Conservation (phyloP, 2,113 vertebrate genomes). For the Poicephalus meyeri region DNA sequence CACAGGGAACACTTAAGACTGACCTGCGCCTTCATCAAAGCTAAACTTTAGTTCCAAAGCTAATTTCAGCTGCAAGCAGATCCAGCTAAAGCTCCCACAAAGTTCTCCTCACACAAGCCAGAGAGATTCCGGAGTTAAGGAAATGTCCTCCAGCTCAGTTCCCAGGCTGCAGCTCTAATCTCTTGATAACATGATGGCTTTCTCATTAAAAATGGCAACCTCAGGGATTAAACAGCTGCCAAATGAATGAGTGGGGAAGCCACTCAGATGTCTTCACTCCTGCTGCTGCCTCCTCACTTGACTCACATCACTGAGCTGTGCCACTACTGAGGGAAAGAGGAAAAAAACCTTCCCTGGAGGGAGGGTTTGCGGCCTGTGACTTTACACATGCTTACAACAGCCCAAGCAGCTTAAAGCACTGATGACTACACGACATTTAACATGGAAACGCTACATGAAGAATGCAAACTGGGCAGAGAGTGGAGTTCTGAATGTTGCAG, state of each 20-base stretch:
- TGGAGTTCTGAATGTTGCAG: neutral
- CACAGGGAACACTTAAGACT: neutral
- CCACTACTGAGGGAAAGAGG: neutral
- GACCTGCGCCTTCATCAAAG: neutral
- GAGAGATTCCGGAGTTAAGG: neutral
- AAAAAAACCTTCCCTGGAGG: constrained; percentile 45
- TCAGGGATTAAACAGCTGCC: constrained; percentile 54
- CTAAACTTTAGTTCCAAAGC: neutral
- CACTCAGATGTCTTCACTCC: neutral
- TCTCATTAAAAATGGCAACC: constrained; percentile 56
- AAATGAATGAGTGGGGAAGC: constrained; percentile 5
- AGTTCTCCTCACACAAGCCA: neutral
- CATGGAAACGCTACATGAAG: fast-evolving
- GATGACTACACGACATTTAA: neutral
- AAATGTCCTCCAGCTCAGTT: neutral
- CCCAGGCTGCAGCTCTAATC: neutral
- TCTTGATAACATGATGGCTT: constrained; percentile 15
- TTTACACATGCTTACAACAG: neutral
- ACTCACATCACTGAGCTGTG: neutral
- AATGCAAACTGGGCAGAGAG: neutral
- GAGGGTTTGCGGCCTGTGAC: neutral
- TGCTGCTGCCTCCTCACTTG: neutral
- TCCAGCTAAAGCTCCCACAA: neutral
- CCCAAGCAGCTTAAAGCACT: neutral
- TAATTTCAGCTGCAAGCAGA: neutral